Evolutionary conservation across 2,113 vertebrate genomes (phyloP), one percentile per base, ranked within the genome.

Genomic region (Jacana jacana): DNA sequence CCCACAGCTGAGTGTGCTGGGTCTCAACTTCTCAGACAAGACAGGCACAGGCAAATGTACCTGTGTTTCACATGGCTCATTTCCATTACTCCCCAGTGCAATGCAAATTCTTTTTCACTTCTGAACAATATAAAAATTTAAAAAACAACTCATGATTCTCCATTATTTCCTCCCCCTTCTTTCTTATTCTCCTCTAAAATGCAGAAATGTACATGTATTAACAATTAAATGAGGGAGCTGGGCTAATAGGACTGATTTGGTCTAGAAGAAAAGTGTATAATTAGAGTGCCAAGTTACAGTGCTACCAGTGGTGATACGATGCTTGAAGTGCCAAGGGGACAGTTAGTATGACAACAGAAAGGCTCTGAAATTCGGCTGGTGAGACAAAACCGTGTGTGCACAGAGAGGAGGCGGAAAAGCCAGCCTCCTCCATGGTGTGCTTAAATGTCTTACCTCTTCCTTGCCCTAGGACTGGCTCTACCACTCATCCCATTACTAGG

Each of bases 71-170:
- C 3, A 7, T 4, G n/a, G 31, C 16, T 88, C 71, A 55, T 48
- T 37, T 63, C 27, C 22, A 58, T 64, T 48, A 48, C 31, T 68
- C 37, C 20, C 42, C 51, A 13, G 24, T 48, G 30, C 23, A 91
- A 88, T 16, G 61, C 28, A 37, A 72, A 91, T 54, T 31, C 51
- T 66, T 68, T 75, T 90, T 52, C 42, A 81, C 72, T 30, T 71
- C 82, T 81, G 91, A 86, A 83, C 44, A 94, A 68, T 23, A 66
- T 0, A 24, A 12, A 13, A 82, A 64, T 51, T 71, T 79, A 70
- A 48, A 91, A 95, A 88, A 9, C 30, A 61, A 84, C 86, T 94
- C 55, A 57, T 16, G 40, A 14, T 33, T 92, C 86, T 69, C 39
- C 11, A 24, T 6, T 13, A 84, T 79, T 91, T 78, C 80, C 80